Evolutionary conservation across 1,140 invertebrate species (phyloP).

Genomic region (Globodera ellingtonae): DNA sequence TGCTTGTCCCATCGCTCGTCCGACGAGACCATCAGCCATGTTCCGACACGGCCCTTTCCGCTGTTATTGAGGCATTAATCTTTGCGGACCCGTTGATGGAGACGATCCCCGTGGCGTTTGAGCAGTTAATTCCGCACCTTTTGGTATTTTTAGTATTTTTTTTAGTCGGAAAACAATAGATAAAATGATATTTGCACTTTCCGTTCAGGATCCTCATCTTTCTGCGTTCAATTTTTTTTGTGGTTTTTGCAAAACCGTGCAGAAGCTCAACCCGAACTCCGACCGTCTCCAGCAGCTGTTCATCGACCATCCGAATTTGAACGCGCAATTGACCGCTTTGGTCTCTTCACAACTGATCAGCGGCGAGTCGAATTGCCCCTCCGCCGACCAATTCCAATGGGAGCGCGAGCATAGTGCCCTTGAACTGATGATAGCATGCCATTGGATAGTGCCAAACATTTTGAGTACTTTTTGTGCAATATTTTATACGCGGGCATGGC

Average conservation of each 20-base stretch:
- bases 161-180: too few relatives aligned
- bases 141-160: neutral
- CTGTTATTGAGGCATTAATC: neutral
- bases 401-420: neutral
- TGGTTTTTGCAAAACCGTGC: neutral
- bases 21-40: neutral
- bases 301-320: neutral
- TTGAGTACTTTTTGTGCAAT: neutral
- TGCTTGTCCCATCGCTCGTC: neutral
- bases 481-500: too few relatives aligned
- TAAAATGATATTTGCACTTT: neutral
- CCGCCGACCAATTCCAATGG: neutral
- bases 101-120: neutral
- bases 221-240: neutral
- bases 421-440: neutral
- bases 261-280: neutral
- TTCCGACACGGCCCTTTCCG: neutral
- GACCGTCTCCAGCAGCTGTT: neutral
- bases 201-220: neutral
- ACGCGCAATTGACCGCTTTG: neutral
- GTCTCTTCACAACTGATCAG: neutral
- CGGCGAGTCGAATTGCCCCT: too few relatives aligned
- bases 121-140: neutral
- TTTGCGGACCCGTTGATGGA: neutral
- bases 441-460: neutral